phyloP scores from a whole-genome alignment of 2,888 invertebrate genomes.

The Seira ritae region DNA sequence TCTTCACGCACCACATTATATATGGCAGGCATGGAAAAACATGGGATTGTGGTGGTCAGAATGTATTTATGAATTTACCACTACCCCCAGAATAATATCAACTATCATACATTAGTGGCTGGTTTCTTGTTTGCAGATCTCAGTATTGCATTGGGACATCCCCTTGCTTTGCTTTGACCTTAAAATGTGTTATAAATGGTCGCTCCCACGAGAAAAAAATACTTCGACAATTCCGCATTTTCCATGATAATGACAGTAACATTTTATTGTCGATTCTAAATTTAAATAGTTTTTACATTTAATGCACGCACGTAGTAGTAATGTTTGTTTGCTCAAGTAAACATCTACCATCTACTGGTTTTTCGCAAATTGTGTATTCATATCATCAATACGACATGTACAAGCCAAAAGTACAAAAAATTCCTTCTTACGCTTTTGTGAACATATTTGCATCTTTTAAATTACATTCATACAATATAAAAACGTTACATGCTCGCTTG shows the following conservation, averaged over 20 bases:
- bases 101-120: too few relatives aligned
- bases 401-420: slow-evolving; percentile 41
- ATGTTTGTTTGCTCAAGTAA: background rate
- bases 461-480: too few relatives aligned
- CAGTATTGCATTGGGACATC: too few relatives aligned
- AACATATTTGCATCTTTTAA: background rate
- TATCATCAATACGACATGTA: slow-evolving; percentile 20
- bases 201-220: too few relatives aligned
- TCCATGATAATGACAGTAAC: slow-evolving; percentile 35
- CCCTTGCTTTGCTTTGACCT: too few relatives aligned
- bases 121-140: too few relatives aligned
- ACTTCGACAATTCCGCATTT: background rate
- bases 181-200: too few relatives aligned
- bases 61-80: too few relatives aligned
- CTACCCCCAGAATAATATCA: too few relatives aligned
- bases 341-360: too few relatives aligned
- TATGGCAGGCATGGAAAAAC: background rate
- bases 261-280: slow-evolving; percentile 55
- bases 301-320: slow-evolving; percentile 34
- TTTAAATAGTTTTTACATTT: slow-evolving; percentile 24
- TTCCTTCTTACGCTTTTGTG: background rate
- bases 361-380: background rate
- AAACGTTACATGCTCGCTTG: too few relatives aligned
- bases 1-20: background rate
- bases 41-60: too few relatives aligned